These are phyloP conservation scores for Thamnophis elegans DNA, from an alignment of 2,797 vertebrate genomes.

Conservation along the genomic window DNA sequence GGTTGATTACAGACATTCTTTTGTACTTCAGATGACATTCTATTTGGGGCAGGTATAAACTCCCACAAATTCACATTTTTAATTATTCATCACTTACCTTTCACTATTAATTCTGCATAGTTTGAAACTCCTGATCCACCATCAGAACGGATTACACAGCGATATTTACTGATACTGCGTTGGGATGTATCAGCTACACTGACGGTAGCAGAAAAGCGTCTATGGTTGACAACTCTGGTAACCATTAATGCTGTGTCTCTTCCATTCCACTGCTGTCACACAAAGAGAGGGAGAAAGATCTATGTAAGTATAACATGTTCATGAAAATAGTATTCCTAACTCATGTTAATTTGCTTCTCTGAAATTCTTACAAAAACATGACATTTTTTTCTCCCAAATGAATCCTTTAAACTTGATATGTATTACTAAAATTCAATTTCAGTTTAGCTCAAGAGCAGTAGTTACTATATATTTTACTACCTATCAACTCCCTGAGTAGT, in stretches of 20 bases:
- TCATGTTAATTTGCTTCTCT: neutral
- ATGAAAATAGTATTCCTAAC: neutral
- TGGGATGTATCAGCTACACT: slow-evolving; percentile 91
- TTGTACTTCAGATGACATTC: neutral
- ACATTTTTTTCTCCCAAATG: neutral
- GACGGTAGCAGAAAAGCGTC: slow-evolving; percentile 91
- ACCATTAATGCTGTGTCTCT: slow-evolving; percentile 93
- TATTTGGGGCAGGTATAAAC: neutral
- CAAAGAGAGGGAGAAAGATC: neutral
- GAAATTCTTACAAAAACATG: neutral
- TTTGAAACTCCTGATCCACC: slow-evolving; percentile 94
- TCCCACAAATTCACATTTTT: rapidly evolving
- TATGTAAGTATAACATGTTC: neutral
- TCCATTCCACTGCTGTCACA: slow-evolving; percentile 91
- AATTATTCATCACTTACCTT: slow-evolving; percentile 76
- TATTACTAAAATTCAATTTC: neutral
- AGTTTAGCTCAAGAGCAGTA: neutral
- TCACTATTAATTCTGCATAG: slow-evolving; percentile 91
- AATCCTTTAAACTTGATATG: neutral
- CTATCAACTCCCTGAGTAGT: neutral
- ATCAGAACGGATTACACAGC: slow-evolving; percentile 92
- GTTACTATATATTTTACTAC: neutral
- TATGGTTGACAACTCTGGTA: slow-evolving; percentile 92
- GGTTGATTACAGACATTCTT: neutral
- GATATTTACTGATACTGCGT: slow-evolving; percentile 90